Conservation (phyloP, 2,797 vertebrate genomes). For the Chelonia mydas region DNA sequence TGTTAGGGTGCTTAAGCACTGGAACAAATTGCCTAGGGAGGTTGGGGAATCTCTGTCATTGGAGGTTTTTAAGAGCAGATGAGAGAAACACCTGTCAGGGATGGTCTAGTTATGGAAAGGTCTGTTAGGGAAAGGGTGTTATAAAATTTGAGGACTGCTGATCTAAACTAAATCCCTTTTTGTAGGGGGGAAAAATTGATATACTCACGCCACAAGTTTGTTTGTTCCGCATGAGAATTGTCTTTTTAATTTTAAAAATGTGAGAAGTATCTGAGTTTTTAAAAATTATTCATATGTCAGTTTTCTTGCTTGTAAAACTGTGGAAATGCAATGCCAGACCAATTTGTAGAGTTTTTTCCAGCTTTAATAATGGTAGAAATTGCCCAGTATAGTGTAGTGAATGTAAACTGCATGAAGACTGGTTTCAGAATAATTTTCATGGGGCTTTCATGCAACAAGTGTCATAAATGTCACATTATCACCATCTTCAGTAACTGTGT, state of each 20-base stretch:
- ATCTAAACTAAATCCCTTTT: not conserved
- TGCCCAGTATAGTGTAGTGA: not conserved
- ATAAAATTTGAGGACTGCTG: not conserved
- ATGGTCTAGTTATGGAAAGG: not conserved
- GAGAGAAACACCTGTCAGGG: too few species aligned
- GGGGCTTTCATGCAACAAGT: not conserved
- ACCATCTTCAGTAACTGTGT: not conserved
- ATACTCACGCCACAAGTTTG: rapidly evolving
- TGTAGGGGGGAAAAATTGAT: not conserved
- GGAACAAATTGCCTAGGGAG: not conserved
- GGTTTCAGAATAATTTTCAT: not conserved
- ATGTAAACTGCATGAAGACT: not conserved
- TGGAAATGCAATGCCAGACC: not conserved
- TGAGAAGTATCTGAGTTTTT: not conserved
- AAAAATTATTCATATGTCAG: not conserved
- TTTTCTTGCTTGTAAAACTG: not conserved
- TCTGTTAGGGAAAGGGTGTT: not conserved
- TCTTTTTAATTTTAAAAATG: not conserved
- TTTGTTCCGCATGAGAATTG: not conserved
- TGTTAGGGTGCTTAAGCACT: not conserved
- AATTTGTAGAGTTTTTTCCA: not conserved
- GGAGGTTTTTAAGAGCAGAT: not conserved
- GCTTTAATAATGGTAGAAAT: not conserved
- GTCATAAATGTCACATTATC: not conserved
- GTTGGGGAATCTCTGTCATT: not conserved